These are phyloP conservation scores for Hyles lineata DNA, from an alignment of 2,888 invertebrate species.

Conservation along the genomic window DNA sequence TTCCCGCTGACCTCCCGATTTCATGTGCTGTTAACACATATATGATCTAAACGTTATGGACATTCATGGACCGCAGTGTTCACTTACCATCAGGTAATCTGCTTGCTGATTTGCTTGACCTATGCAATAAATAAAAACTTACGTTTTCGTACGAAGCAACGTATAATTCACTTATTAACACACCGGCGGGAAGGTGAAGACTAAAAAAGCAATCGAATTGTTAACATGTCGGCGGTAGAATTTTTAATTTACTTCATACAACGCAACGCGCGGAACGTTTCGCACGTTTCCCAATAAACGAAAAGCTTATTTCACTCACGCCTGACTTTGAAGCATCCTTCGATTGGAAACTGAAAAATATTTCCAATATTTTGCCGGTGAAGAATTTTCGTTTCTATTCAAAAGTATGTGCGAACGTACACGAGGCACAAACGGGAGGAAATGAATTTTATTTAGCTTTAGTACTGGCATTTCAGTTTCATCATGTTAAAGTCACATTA, in stretches of 20 bases:
- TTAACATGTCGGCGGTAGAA: slow-evolving; percentile 27
- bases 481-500: slow-evolving; percentile 36
- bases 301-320: slow-evolving; percentile 68
- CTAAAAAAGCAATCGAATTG: slow-evolving; percentile 19
- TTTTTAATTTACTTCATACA: slow-evolving; percentile 60
- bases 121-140: too few relatives aligned
- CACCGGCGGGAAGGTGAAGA: slow-evolving; percentile 20
- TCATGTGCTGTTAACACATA: too few relatives aligned
- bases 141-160: too few relatives aligned
- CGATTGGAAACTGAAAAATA: slow-evolving; percentile 72
- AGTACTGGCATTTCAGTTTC: slow-evolving; percentile 43
- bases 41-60: too few relatives aligned
- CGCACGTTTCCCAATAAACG: slow-evolving; percentile 65
- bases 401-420: slow-evolving; percentile 55
- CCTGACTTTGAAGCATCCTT: slow-evolving; percentile 70
- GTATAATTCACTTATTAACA: not conserved
- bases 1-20: too few relatives aligned
- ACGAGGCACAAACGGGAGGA: slow-evolving; percentile 47
- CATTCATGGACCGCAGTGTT: too few relatives aligned
- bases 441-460: slow-evolving; percentile 55
- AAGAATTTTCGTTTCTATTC: slow-evolving; percentile 66
- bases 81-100: too few relatives aligned
- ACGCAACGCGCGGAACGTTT: slow-evolving; percentile 49
- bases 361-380: slow-evolving; percentile 65
- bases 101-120: too few relatives aligned